Conservation (phyloP, 2,797 vertebrate genomes). For the Atherinosoma microstoma region DNA sequence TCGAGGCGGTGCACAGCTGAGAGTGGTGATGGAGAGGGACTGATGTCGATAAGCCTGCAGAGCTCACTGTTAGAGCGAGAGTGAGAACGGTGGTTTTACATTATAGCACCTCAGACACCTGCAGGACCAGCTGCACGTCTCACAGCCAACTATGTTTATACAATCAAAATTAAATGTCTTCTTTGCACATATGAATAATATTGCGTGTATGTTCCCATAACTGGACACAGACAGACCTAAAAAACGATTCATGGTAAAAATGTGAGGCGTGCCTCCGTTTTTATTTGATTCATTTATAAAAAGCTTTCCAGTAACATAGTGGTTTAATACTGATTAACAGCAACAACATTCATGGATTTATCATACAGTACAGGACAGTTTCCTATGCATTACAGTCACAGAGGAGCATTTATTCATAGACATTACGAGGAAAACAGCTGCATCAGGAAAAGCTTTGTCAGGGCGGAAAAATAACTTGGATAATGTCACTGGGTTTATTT, state of each 20-base stretch:
- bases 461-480: neutral
- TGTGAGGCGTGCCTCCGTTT: slow-evolving; percentile 30
- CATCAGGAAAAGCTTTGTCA: neutral
- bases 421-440: neutral
- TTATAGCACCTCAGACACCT: slow-evolving; percentile 48
- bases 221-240: slow-evolving; percentile 40
- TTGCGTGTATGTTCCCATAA: slow-evolving; percentile 26
- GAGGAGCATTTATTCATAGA: neutral
- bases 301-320: neutral
- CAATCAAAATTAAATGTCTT: slow-evolving; percentile 60
- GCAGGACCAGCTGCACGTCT: slow-evolving; percentile 53
- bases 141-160: slow-evolving; percentile 69
- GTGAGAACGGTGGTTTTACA: slow-evolving; percentile 63
- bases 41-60: slow-evolving; percentile 49
- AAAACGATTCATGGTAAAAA: slow-evolving; percentile 27
- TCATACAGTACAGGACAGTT: slow-evolving; percentile 5
- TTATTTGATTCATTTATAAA: slow-evolving; percentile 28
- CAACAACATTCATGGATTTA: slow-evolving; percentile 6
- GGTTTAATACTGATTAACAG: slow-evolving; percentile 4
- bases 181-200: slow-evolving; percentile 45
- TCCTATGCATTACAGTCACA: slow-evolving; percentile 4
- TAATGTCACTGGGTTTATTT: neutral
- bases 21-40: slow-evolving; percentile 67
- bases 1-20: slow-evolving; percentile 39
- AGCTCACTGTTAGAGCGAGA: slow-evolving; percentile 47